Conservation (phyloP, 1,140 invertebrate species). For the Drosophila sp. region DNA sequence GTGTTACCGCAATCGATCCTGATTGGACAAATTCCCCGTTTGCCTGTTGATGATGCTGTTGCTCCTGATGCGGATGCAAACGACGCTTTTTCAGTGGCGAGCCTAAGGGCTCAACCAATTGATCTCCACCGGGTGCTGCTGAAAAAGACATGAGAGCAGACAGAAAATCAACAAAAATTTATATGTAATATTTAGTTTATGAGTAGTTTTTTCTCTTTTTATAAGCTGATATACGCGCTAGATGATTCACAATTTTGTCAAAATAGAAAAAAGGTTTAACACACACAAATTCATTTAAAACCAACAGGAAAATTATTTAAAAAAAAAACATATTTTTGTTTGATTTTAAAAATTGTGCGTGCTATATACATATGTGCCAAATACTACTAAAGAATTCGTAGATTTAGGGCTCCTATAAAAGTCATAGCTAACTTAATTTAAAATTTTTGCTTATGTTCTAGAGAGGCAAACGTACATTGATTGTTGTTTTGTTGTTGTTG, state of each 20-base stretch:
- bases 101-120: constrained; percentile 53
- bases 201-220: constrained; percentile 24
- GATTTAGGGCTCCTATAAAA: too few species aligned
- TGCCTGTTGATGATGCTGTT: constrained; percentile 6
- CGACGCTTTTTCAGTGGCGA: constrained; percentile 75
- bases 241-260: constrained; percentile 9
- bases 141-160: constrained; percentile 58
- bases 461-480: constrained; percentile 47
- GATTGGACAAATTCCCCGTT: constrained; percentile 8
- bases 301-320: not conserved
- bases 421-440: too few species aligned
- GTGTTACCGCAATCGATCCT: not conserved
- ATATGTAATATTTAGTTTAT: constrained; percentile 13
- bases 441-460: too few species aligned
- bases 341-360: constrained; percentile 5
- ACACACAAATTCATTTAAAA: constrained; percentile 1
- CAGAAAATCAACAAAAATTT: constrained; percentile 6
- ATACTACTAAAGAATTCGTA: too few species aligned
- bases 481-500: constrained; percentile 34
- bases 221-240: not conserved
- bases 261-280: not conserved
- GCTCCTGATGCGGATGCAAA: constrained; percentile 34
- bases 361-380: not conserved
- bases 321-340: not conserved
- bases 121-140: constrained; percentile 68